Conservation (phyloP, 1,140 invertebrate species). For the Drosophila grimshawi region DNA sequence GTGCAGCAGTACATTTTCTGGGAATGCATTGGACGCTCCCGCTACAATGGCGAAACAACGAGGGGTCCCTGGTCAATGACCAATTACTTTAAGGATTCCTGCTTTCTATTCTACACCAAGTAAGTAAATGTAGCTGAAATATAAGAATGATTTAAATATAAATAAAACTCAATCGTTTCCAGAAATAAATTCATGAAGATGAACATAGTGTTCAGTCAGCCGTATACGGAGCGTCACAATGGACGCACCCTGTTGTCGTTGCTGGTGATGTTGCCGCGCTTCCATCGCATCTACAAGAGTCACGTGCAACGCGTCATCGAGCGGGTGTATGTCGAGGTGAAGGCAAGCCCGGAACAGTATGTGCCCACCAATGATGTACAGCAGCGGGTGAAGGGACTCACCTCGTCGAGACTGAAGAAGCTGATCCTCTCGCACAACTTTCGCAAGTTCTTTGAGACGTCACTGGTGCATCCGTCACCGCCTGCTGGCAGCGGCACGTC, state of each 20-base stretch:
- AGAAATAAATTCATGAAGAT: slow-evolving; percentile 61
- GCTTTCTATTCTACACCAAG: slow-evolving; percentile 77
- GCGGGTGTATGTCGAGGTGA: slow-evolving; percentile 57
- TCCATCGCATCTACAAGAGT: slow-evolving; percentile 59
- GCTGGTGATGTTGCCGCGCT: slow-evolving; percentile 58
- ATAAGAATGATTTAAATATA: too few species aligned
- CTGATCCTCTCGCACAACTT: slow-evolving; percentile 60
- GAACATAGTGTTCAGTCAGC: slow-evolving; percentile 47
- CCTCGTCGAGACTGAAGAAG: slow-evolving; percentile 43
- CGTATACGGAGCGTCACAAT: slow-evolving; percentile 58
- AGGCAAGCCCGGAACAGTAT: slow-evolving; percentile 25
- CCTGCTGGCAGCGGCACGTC: slow-evolving; percentile 1
- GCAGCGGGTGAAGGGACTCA: slow-evolving; percentile 31
- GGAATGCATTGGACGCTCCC: slow-evolving; percentile 90
- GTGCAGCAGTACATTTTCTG: slow-evolving; percentile 89
- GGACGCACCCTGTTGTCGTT: slow-evolving; percentile 40
- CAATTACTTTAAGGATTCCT: slow-evolving; percentile 86
- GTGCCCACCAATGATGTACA: slow-evolving; percentile 43
- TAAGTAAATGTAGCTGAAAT: slow-evolving; percentile 27
- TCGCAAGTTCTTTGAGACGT: slow-evolving; percentile 65
- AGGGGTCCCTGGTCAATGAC: slow-evolving; percentile 86
- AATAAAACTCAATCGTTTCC: not conserved
- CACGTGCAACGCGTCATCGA: slow-evolving; percentile 52
- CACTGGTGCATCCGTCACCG: slow-evolving; percentile 14
- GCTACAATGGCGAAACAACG: slow-evolving; percentile 90